phyloP scores from a whole-genome alignment of 2,888 invertebrate species.

The Amiota mariae region DNA sequence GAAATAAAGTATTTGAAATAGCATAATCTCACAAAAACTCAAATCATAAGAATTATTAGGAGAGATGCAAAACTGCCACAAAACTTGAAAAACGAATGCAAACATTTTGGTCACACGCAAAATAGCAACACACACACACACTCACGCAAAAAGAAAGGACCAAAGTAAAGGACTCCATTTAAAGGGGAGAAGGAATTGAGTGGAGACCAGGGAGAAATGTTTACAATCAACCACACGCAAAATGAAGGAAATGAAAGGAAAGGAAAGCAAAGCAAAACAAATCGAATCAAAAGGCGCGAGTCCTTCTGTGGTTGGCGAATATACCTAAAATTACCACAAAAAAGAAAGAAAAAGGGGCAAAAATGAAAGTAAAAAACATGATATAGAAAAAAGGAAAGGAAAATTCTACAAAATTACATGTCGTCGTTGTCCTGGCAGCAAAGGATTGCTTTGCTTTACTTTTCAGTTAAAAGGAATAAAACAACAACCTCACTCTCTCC shows the following conservation, averaged over 20 bases:
- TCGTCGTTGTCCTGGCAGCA: neutral
- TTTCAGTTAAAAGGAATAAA: neutral
- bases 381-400: slow-evolving; percentile 15
- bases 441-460: slow-evolving; percentile 7
- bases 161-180: slow-evolving; percentile 8
- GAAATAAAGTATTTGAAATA: no score
- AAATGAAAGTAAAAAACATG: slow-evolving; percentile 1
- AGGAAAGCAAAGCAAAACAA: no score
- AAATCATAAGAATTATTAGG: slow-evolving; percentile 64
- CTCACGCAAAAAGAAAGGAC: slow-evolving; percentile 27
- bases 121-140: slow-evolving; percentile 35
- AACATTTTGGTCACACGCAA: slow-evolving; percentile 5
- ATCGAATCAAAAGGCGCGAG: no score
- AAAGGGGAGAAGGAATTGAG: neutral
- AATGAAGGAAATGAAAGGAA: no score
- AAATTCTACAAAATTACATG: neutral
- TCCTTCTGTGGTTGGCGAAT: no score
- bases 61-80: slow-evolving; percentile 68
- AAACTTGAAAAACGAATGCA: slow-evolving; percentile 55
- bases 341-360: neutral
- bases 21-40: no score
- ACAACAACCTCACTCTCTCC: neutral
- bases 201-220: no score
- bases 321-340: neutral
- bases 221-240: neutral